Evolutionary conservation across 2,888 invertebrate species (phyloP).

Genomic region (Lysandra bellargus): DNA sequence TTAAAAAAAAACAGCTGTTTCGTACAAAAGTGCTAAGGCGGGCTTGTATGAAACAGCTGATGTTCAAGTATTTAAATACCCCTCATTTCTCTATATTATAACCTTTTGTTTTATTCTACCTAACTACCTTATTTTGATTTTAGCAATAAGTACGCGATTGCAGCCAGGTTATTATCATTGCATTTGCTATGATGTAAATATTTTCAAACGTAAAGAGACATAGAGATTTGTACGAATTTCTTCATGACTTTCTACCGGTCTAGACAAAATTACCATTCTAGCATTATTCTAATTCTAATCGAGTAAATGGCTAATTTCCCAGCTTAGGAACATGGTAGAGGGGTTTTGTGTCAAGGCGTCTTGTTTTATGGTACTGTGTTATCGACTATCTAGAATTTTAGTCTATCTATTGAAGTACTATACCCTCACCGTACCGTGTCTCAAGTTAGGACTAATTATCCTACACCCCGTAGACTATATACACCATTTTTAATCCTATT

Average conservation of each 20-base stretch:
- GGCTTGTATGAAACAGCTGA: too few species aligned
- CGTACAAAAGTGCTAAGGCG: too few species aligned
- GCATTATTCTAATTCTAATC: conserved; percentile 2
- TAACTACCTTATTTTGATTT: too few species aligned
- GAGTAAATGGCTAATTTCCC: not conserved
- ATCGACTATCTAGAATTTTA: not conserved
- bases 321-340: conserved; percentile 8
- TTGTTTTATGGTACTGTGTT: conserved; percentile 14
- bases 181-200: not conserved
- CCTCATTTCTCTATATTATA: too few species aligned
- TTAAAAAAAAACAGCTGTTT: too few species aligned
- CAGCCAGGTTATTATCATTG: too few species aligned
- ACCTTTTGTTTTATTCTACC: too few species aligned
- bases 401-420: conserved; percentile 14
- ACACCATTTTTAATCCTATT: not conserved
- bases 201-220: not conserved
- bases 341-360: conserved; percentile 15
- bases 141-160: too few species aligned
- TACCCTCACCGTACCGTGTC: conserved; percentile 13
- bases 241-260: not conserved
- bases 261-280: not conserved
- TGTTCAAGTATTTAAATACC: too few species aligned
- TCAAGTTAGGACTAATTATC: conserved; percentile 14
- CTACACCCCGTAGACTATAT: not conserved
- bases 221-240: not conserved